A percentile compares a stretch with the other conserved stretches of the same genome.
Evolutionary conservation across 2,888 invertebrate species (phyloP).

Genomic region (Ochlodes sylvanus): DNA sequence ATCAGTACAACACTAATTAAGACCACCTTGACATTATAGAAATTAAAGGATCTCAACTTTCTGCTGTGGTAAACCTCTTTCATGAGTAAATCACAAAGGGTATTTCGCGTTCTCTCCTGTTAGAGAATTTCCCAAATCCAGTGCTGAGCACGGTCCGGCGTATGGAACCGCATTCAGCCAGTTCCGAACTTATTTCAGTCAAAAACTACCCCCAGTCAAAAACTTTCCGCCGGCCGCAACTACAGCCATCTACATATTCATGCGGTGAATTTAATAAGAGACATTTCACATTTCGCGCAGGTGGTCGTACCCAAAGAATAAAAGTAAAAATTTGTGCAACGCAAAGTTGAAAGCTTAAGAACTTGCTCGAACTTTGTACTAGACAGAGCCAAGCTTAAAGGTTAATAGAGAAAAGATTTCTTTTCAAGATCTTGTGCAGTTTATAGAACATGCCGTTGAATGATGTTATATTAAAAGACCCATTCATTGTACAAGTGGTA

Average conservation of each 20-base stretch:
- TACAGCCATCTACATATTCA: slow-evolving; percentile 45
- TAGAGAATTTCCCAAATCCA: slow-evolving; percentile 5
- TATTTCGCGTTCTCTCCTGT: neutral
- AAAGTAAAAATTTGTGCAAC: slow-evolving; percentile 23
- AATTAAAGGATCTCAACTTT: no score
- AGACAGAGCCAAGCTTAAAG: slow-evolving; percentile 14
- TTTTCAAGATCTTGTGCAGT: neutral
- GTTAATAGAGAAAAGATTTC: slow-evolving; percentile 19
- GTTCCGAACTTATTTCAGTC: slow-evolving; percentile 29
- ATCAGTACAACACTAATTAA: no score
- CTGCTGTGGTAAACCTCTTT: neutral
- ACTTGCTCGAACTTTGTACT: slow-evolving; percentile 14
- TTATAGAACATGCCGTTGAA: neutral
- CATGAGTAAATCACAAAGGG: neutral
- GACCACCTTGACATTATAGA: no score
- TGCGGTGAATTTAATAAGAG: slow-evolving; percentile 45
- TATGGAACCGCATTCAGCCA: slow-evolving; percentile 19
- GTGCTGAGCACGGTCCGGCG: slow-evolving; percentile 8
- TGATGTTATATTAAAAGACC: neutral
- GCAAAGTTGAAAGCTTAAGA: slow-evolving; percentile 25
- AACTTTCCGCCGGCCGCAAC: slow-evolving; percentile 3
- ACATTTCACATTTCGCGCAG: slow-evolving; percentile 29
- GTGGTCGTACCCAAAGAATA: slow-evolving; percentile 19
- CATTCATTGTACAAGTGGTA: neutral
- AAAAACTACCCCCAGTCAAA: slow-evolving; percentile 24